Conservation (phyloP, 2,888 invertebrate species). For the Elaeidobius kamerunicus region DNA sequence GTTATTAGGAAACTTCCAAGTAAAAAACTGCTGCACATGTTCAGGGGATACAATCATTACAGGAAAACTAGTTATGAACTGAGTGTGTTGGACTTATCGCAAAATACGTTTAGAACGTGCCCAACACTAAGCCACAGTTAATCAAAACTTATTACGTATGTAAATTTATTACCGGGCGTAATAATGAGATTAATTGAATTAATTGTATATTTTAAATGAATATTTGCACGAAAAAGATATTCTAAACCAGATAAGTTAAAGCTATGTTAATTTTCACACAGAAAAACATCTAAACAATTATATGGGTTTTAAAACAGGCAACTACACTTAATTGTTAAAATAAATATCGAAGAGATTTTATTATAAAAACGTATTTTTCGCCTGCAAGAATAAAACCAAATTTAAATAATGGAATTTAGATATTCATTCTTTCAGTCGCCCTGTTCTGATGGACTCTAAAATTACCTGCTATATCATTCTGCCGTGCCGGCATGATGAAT, state of each 20-base stretch:
- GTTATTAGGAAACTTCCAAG: too few species aligned
- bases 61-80: not conserved
- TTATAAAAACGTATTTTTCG: too few species aligned
- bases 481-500: conserved; percentile 16
- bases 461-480: conserved; percentile 22
- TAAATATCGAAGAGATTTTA: too few species aligned
- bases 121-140: not conserved
- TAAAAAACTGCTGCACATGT: too few species aligned
- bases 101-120: not conserved
- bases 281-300: not conserved
- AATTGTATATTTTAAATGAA: too few species aligned
- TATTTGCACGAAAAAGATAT: too few species aligned
- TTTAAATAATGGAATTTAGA: conserved; percentile 16
- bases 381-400: conserved; percentile 6
- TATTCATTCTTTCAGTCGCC: conserved; percentile 11
- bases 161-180: not conserved
- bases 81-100: not conserved
- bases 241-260: not conserved
- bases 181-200: too few species aligned
- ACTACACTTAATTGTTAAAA: too few species aligned
- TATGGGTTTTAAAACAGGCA: too few species aligned
- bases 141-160: not conserved
- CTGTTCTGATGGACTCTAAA: conserved; percentile 19
- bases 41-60: too few species aligned
- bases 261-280: not conserved